Evolutionary conservation across 2,797 vertebrate genomes (phyloP).

Genomic region (Bryconaethiops microstoma): DNA sequence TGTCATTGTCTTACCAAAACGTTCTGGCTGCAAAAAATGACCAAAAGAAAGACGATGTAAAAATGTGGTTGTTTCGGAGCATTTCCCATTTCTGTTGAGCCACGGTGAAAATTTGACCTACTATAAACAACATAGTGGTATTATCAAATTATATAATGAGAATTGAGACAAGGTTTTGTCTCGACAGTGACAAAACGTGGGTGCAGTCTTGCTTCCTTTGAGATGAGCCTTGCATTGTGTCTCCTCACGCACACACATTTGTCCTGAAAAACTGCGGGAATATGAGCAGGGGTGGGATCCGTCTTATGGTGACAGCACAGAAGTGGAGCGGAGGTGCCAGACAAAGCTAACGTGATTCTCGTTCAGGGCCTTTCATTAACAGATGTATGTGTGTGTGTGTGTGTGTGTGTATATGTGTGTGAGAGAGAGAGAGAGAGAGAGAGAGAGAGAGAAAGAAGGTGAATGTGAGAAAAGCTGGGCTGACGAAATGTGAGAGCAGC

Average conservation of each 20-base stretch:
- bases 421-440: background rate
- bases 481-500: constrained; percentile 34
- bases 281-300: constrained; percentile 74
- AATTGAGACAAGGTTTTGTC: background rate
- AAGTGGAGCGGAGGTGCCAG: constrained; percentile 64
- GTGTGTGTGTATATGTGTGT: constrained; percentile 20
- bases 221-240: constrained; percentile 6
- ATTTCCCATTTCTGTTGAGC: too few relatives aligned
- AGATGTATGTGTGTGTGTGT: constrained; percentile 20
- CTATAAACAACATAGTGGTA: too few relatives aligned
- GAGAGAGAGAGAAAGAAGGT: background rate
- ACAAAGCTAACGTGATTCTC: constrained; percentile 66
- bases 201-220: constrained; percentile 33
- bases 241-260: constrained; percentile 42
- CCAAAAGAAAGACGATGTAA: too few relatives aligned
- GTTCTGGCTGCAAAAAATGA: too few relatives aligned
- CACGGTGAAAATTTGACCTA: too few relatives aligned
- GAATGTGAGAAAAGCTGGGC: background rate
- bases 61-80: too few relatives aligned
- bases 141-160: too few relatives aligned
- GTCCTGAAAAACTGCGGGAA: constrained; percentile 62
- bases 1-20: too few relatives aligned
- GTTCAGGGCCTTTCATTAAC: constrained; percentile 71
- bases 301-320: constrained; percentile 58
- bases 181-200: background rate